Percentiles rank a stretch among this genome's conserved stretches.
Conservation (phyloP, 2,888 invertebrate species). For the Bimastos eiseni region DNA sequence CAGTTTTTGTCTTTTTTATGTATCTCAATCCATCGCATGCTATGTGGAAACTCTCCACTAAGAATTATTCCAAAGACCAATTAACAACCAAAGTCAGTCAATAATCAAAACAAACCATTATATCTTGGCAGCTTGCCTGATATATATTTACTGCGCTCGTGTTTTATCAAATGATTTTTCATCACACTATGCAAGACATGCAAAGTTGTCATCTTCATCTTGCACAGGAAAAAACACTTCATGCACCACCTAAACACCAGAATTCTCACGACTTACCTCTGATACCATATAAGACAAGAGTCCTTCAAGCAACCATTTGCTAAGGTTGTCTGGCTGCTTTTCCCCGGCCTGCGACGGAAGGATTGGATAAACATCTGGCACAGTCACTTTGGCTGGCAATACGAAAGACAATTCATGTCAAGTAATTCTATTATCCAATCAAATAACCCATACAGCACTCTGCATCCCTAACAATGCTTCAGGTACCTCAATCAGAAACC, state of each 20-base stretch:
- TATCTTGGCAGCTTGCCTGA: too few relatives aligned
- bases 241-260: neutral
- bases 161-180: too few relatives aligned
- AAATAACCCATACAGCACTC: neutral
- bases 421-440: neutral
- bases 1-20: too few relatives aligned
- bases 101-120: too few relatives aligned
- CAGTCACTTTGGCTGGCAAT: slow-evolving; percentile 33
- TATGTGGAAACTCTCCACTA: neutral
- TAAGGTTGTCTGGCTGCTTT: slow-evolving; percentile 80
- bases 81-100: neutral
- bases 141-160: too few relatives aligned
- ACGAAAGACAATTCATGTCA: neutral
- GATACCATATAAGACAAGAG: slow-evolving; percentile 88
- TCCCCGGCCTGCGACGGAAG: slow-evolving; percentile 81
- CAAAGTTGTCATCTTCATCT: too few relatives aligned
- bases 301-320: slow-evolving; percentile 78
- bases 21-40: too few relatives aligned
- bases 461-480: too few relatives aligned
- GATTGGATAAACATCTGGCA: slow-evolving; percentile 75
- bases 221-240: neutral
- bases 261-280: slow-evolving; percentile 68
- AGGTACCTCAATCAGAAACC: too few relatives aligned
- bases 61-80: neutral
- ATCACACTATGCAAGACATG: too few relatives aligned